Percentiles rank a stretch among this genome's conserved stretches.
Evolutionary conservation across 2,888 invertebrate species (phyloP).

Genomic region (Sympetrum striolatum): DNA sequence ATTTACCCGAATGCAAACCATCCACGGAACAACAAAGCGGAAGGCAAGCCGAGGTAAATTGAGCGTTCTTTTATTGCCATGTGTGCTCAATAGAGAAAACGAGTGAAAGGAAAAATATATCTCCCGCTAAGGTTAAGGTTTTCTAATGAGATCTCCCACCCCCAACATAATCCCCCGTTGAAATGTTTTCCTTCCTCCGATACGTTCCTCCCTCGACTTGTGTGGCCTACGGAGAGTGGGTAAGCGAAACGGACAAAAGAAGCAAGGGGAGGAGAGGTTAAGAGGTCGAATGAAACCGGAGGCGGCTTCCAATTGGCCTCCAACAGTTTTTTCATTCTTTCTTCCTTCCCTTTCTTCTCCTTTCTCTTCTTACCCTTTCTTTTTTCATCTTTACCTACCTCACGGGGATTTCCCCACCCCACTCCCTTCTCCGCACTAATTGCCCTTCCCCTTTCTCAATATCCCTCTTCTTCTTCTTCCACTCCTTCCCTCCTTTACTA

Average conservation of each 20-base stretch:
- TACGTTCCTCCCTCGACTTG: background rate
- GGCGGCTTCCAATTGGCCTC: slow-evolving; percentile 41
- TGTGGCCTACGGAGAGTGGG: slow-evolving; percentile 14
- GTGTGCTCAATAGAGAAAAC: no score
- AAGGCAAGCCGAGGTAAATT: no score
- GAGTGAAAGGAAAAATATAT: no score
- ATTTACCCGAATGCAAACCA: no score
- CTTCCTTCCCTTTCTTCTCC: background rate
- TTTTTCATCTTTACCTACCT: slow-evolving; percentile 16
- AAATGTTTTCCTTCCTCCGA: background rate
- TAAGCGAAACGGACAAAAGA: background rate
- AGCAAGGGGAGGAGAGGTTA: background rate
- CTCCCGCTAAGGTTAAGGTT: background rate
- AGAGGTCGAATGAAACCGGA: slow-evolving; percentile 39
- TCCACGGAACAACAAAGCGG: no score
- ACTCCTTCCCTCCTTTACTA: no score
- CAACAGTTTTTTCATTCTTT: slow-evolving; percentile 17
- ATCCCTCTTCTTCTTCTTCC: background rate
- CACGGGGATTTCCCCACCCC: background rate
- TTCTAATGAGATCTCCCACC: background rate
- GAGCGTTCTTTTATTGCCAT: no score
- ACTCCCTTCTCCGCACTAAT: background rate
- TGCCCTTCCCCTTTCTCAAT: background rate
- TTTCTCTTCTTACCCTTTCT: background rate
- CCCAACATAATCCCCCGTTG: background rate